These are phyloP conservation scores for Eumeta japonica DNA, from an alignment of 1,140 invertebrate species.

Conservation along the genomic window DNA sequence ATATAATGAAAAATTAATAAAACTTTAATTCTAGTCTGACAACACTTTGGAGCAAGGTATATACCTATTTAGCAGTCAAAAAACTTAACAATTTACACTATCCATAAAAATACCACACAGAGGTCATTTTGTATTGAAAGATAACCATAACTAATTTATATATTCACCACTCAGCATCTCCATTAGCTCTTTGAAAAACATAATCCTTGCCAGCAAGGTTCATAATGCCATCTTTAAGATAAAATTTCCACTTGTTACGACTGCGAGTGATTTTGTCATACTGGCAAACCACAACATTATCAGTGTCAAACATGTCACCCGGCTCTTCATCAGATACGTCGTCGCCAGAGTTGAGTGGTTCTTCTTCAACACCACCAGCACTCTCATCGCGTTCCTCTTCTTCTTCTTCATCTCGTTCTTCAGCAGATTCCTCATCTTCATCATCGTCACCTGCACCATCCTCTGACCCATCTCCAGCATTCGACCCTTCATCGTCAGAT, in stretches of 20 bases:
- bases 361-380: conserved; percentile 78
- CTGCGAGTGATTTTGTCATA: conserved; percentile 99
- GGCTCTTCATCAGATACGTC: conserved; percentile 97
- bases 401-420: conserved; percentile 57
- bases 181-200: conserved; percentile 97
- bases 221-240: conserved; percentile 99
- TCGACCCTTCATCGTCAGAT: conserved; percentile 52
- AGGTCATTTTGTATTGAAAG: conserved; percentile 15
- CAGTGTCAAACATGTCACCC: conserved; percentile 92
- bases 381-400: conserved; percentile 63
- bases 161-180: conserved; percentile 97
- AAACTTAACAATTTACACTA: conserved; percentile 24
- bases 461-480: conserved; percentile 68
- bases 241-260: conserved; percentile 99
- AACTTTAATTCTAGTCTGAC: no score
- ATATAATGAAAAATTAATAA: no score
- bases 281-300: conserved; percentile 98
- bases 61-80: conserved; percentile 21
- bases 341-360: conserved; percentile 93
- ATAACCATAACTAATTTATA: no score
- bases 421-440: conserved; percentile 65
- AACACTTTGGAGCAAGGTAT: no score
- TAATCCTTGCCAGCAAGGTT: conserved; percentile 97
- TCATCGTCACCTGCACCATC: conserved; percentile 77
- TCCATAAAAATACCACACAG: conserved; percentile 29